phyloP scores from a whole-genome alignment of 2,888 invertebrate species.

The Abrostola triplasia region DNA sequence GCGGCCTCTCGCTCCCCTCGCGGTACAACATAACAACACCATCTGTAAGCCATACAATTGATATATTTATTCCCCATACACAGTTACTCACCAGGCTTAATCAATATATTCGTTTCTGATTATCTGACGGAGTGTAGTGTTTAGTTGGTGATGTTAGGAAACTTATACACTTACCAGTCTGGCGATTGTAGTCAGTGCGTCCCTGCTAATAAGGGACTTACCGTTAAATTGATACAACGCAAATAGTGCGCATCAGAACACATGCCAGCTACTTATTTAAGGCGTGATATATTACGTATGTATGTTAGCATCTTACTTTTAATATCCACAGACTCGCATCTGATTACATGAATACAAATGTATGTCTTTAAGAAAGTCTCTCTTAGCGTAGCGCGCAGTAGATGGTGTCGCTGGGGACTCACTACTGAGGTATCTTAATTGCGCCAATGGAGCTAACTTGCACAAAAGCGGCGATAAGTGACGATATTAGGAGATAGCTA shows the following conservation, averaged over 20 bases:
- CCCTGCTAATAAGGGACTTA: no score
- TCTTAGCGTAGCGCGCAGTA: background rate
- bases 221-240: no score
- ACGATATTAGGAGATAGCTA: slow-evolving; percentile 7
- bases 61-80: slow-evolving; percentile 11
- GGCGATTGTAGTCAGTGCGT: no score
- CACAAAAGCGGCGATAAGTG: slow-evolving; percentile 13
- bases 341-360: background rate
- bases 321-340: background rate
- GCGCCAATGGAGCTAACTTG: slow-evolving; percentile 20
- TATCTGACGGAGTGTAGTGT: no score
- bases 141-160: no score
- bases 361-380: background rate
- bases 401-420: background rate
- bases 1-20: slow-evolving; percentile 8
- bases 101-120: no score
- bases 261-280: no score
- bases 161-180: no score
- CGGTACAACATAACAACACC: slow-evolving; percentile 11
- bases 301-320: background rate
- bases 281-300: no score
- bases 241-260: no score
- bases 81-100: no score
- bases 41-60: slow-evolving; percentile 6
- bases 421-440: slow-evolving; percentile 1